Conservation (phyloP, 2,113 vertebrate species). For the Pavo muticus region DNA sequence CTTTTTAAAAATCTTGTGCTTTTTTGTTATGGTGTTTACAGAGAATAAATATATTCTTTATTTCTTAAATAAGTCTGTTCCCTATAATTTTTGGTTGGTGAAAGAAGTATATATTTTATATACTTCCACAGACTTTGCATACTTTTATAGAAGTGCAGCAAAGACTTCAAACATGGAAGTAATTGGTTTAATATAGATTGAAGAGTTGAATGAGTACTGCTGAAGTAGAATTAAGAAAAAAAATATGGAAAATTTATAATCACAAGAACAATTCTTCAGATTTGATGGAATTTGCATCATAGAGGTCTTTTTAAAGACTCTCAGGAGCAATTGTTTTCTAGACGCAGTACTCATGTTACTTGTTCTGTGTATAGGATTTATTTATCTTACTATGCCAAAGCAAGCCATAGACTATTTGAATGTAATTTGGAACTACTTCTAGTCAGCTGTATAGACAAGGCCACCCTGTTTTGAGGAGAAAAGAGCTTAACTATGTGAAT, state of each 20-base stretch:
- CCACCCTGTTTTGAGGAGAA: not conserved
- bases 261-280: not conserved
- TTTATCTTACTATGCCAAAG: not conserved
- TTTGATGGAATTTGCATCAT: not conserved
- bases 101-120: not conserved
- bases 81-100: not conserved
- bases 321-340: not conserved
- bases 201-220: not conserved
- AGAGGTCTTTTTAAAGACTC: not conserved
- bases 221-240: not conserved
- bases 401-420: not conserved
- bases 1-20: not conserved
- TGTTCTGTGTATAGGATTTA: not conserved
- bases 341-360: not conserved
- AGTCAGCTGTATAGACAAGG: not conserved
- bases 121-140: too few relatives aligned
- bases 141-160: not conserved
- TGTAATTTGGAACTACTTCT: not conserved
- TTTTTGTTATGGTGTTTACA: not conserved
- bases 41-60: not conserved
- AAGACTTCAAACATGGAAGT: not conserved
- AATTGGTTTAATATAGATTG: not conserved
- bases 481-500: not conserved
- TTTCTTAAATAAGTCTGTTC: not conserved
- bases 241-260: not conserved